Base-by-base conservation (phyloP, 2,888 invertebrate species). In the Meliscaeva auricollis region DNA sequence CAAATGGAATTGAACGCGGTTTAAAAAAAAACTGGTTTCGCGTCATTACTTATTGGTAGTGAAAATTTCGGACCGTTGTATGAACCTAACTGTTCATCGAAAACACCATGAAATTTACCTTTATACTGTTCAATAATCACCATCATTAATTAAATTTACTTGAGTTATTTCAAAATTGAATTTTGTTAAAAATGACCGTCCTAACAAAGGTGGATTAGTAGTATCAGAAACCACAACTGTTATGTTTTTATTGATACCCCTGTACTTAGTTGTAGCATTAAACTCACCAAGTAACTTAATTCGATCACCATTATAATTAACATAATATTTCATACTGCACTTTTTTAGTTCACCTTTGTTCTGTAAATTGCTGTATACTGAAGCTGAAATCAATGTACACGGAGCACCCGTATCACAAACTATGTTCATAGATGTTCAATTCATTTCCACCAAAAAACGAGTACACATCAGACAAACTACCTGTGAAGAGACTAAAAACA, bases 91-190 rank as follows among this genome's bases (percentile, higher is more conserved):
- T 60, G 13, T 9, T 35, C 22, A 58, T 72, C 48, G 17, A 70
- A 70, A 48, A 58, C 56, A 56, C 44, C 26, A 41, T 20, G 13
- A 30, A 69, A 69, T 30, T 69, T 52, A 35, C 35, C 22, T 52
- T 52, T 68, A 41, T 41, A 52, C 32, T 69, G 41, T 17, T 69
- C 26, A 69, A 69, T 54, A 15, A 69, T 38, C 17, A 13, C 11
- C 1, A 1, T 17, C 8, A 17, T 41, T 52, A 50, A 70, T 70
- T 41, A 11, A 46, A 46, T 56, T 56, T 13, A 56, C 20, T 56
- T 70, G 69, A 2, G 30, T 30, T 44, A 56, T 17, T 22, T 70
- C 69, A 56, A 70, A 70, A 56, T 70, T 70, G 11, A 70, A 70
- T 44, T 41, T 30, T 41, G 54, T 52, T 38, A 17, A 41, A 69